Evolutionary conservation across 2,113 vertebrate species (phyloP).

Genomic region (Phyllostomus hastatus): DNA sequence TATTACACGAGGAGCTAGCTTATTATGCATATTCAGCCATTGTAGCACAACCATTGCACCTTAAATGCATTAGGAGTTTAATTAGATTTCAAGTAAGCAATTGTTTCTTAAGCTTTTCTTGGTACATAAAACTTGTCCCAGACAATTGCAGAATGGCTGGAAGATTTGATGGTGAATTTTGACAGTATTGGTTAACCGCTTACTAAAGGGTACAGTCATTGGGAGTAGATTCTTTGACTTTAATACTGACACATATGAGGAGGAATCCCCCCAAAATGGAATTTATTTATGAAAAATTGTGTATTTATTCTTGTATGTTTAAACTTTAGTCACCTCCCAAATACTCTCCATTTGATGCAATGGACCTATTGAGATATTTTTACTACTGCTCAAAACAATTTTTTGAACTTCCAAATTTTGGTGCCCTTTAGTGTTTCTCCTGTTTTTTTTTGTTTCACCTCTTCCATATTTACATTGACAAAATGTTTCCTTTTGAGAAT

Average conservation of each 20-base stretch:
- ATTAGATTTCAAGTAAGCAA: conserved; percentile 74
- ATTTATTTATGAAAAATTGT: no score
- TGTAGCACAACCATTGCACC: conserved; percentile 60
- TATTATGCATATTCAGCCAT: conserved; percentile 59
- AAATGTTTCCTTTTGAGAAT: no score
- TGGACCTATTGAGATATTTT: no score
- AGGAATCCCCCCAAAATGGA: no score
- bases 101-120: conserved; percentile 62
- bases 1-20: background rate
- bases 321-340: no score
- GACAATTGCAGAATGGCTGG: background rate
- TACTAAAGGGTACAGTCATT: conserved; percentile 57
- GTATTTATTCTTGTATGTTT: no score
- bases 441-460: no score
- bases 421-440: no score
- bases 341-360: no score
- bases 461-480: no score
- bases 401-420: no score
- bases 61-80: conserved; percentile 66
- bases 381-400: no score
- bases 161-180: conserved; percentile 57
- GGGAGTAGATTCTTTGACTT: conserved; percentile 2
- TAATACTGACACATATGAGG: background rate
- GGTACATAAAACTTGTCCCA: conserved; percentile 56
- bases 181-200: background rate